Conservation (phyloP, 2,113 vertebrate species). For the Eidolon helvum region DNA sequence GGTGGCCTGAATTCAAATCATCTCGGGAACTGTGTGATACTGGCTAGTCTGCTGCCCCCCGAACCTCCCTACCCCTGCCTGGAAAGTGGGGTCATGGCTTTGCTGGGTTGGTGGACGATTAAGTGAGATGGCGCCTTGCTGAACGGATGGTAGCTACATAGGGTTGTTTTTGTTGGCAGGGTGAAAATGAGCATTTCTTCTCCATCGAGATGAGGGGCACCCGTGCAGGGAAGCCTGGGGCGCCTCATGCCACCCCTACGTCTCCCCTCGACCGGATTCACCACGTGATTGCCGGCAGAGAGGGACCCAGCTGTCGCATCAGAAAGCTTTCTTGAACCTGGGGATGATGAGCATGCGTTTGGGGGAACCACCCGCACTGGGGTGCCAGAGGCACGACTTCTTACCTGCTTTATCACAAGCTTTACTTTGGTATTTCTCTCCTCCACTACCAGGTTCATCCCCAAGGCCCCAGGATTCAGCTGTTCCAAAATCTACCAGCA, state of each 20-base stretch:
- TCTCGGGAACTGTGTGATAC: neutral
- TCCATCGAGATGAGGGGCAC: fast-evolving
- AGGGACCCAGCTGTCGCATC: fast-evolving
- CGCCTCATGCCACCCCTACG: fast-evolving
- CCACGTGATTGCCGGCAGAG: fast-evolving
- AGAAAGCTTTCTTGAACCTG: neutral
- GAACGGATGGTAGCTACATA: neutral
- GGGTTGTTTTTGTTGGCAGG: neutral
- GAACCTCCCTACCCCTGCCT: neutral
- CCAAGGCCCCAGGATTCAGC: conserved; percentile 68
- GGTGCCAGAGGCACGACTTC: neutral
- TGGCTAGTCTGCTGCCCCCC: neutral
- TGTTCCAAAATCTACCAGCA: conserved; percentile 43
- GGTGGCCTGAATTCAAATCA: neutral
- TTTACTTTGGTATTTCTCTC: neutral
- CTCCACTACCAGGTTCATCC: conserved; percentile 64
- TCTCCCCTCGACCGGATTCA: fast-evolving
- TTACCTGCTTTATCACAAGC: conserved; percentile 65
- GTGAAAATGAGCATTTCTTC: neutral
- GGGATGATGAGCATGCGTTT: fast-evolving
- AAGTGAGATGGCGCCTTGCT: neutral
- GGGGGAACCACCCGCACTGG: fast-evolving
- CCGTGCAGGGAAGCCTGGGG: neutral
- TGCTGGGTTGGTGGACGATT: neutral
- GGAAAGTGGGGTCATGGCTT: neutral